Percentiles rank a stretch among this genome's conserved stretches.
These are phyloP conservation scores for Catocala fraxini DNA, from an alignment of 2,888 invertebrate species.

Conservation along the genomic window DNA sequence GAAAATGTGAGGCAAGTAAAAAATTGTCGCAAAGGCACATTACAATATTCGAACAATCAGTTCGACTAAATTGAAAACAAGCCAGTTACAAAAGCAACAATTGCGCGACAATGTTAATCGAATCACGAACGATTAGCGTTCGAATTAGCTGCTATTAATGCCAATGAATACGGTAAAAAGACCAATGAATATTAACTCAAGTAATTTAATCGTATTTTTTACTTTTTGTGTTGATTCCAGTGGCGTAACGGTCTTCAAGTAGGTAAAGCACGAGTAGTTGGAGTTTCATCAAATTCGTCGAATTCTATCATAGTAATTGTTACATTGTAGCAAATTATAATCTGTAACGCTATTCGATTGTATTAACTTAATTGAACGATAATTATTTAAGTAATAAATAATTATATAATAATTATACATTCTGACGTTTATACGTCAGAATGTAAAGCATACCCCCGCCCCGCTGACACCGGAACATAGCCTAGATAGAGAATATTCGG, in stretches of 20 bases:
- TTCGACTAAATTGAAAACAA: neutral
- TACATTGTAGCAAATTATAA: no score
- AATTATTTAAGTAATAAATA: no score
- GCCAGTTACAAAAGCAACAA: constrained; percentile 30
- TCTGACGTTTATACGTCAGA: no score
- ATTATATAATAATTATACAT: no score
- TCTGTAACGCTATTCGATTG: no score
- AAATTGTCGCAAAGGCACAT: no score
- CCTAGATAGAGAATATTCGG: no score
- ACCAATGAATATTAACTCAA: constrained; percentile 48
- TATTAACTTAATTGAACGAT: no score
- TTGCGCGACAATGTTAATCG: constrained; percentile 42
- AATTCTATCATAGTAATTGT: neutral
- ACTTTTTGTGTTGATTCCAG: constrained; percentile 16
- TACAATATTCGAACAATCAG: neutral
- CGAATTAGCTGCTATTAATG: constrained; percentile 55
- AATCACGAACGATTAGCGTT: constrained; percentile 50
- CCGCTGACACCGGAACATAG: no score
- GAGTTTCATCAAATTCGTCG: neutral
- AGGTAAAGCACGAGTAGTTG: neutral
- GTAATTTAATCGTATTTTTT: constrained; percentile 40
- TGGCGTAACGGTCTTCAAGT: neutral
- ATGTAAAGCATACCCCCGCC: no score
- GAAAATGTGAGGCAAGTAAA: no score
- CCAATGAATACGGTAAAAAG: constrained; percentile 44